phyloP scores from a whole-genome alignment of 2,113 vertebrate genomes.

The Pleuronectes platessa region DNA sequence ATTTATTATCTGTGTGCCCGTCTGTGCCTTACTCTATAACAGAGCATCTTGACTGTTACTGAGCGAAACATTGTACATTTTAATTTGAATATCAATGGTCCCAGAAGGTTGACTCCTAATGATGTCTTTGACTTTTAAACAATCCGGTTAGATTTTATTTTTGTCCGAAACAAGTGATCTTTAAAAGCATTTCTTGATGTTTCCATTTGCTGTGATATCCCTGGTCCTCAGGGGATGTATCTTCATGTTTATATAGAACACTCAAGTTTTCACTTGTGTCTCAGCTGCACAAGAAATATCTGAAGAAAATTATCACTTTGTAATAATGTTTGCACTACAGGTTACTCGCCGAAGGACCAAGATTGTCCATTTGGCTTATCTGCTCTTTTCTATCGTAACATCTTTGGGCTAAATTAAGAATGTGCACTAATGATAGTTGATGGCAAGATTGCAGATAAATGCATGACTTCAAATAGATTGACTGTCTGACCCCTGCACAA shows the following conservation, averaged over 20 bases:
- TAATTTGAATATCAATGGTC: conserved; percentile 1
- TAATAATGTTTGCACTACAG: neutral
- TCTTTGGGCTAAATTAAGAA: neutral
- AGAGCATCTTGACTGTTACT: neutral
- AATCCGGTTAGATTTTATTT: neutral
- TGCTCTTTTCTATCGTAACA: neutral
- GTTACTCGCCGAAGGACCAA: no score
- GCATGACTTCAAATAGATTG: neutral
- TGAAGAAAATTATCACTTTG: neutral
- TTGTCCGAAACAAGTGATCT: neutral
- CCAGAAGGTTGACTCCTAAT: neutral
- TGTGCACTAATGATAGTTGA: neutral
- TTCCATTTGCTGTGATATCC: neutral
- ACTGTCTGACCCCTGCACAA: no score
- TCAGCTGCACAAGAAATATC: neutral
- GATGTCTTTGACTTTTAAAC: neutral
- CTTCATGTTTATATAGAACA: neutral
- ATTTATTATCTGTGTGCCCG: neutral
- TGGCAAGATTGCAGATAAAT: neutral
- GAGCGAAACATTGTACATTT: neutral
- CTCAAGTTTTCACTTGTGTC: neutral
- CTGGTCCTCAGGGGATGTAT: neutral
- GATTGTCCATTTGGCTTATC: neutral
- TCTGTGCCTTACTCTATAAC: neutral
- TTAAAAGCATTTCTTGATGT: neutral